These are phyloP conservation scores for Halcyon malimbica DNA, from an alignment of 2,113 vertebrate genomes.

Conservation along the genomic window DNA sequence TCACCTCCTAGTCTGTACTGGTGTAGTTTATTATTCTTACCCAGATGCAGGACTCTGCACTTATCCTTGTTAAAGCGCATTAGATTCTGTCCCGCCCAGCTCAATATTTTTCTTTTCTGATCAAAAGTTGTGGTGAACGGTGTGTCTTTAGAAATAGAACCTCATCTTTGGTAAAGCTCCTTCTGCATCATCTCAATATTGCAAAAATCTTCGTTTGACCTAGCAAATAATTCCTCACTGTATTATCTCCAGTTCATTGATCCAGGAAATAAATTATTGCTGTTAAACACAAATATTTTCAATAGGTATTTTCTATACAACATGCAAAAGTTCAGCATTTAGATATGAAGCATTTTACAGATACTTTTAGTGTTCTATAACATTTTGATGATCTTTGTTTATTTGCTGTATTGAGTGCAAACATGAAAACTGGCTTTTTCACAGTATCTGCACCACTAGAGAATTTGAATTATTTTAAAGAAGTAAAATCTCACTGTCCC, in stretches of 20 bases:
- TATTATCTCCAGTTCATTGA: background rate
- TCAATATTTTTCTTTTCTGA: background rate
- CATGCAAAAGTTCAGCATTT: background rate
- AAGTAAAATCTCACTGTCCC: constrained; percentile 13
- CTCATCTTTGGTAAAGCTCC: background rate
- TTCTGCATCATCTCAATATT: background rate
- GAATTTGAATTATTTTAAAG: constrained; percentile 4
- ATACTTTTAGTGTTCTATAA: background rate
- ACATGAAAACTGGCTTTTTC: background rate
- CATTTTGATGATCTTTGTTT: background rate
- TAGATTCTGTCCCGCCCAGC: too few relatives aligned
- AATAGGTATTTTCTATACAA: background rate
- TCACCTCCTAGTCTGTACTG: too few relatives aligned
- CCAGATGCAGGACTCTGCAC: too few relatives aligned
- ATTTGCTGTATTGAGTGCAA: background rate
- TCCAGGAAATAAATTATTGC: constrained; percentile 6
- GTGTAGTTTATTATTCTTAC: too few relatives aligned
- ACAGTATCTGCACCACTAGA: constrained; percentile 2
- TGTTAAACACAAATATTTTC: background rate
- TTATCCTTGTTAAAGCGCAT: too few relatives aligned
- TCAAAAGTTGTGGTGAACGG: background rate
- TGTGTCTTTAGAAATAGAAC: background rate
- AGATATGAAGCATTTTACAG: background rate
- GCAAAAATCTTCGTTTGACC: background rate
- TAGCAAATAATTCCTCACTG: background rate